Conservation (phyloP, 2,113 vertebrate genomes). For the Lutjanus erythropterus region DNA sequence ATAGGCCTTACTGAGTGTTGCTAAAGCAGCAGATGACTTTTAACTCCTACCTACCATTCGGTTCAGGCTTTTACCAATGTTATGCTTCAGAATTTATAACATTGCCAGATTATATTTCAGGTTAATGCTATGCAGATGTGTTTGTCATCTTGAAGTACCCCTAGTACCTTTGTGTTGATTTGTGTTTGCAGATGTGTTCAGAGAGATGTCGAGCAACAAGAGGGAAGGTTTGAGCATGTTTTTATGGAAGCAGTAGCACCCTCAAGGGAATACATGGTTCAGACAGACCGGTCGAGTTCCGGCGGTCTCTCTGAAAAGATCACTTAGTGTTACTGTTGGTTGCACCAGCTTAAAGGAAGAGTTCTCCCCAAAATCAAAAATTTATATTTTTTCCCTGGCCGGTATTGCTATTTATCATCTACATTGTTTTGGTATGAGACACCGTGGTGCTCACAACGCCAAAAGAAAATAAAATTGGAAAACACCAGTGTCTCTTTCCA, state of each 20-base stretch:
- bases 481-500: no score
- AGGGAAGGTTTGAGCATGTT: conserved; percentile 44
- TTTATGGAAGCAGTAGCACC: conserved; percentile 53
- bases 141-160: conserved; percentile 61
- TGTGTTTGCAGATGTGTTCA: conserved; percentile 42
- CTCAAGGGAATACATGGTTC: conserved; percentile 8
- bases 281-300: not conserved
- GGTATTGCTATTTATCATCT: no score
- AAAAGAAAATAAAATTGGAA: no score
- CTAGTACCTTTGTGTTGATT: conserved; percentile 51
- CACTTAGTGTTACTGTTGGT: conserved; percentile 15
- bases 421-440: no score
- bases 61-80: conserved; percentile 65
- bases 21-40: conserved; percentile 63
- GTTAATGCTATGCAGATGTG: conserved; percentile 77
- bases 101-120: conserved; percentile 67
- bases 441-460: no score
- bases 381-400: no score
- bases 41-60: conserved; percentile 55
- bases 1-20: conserved; percentile 68
- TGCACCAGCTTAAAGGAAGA: conserved; percentile 38
- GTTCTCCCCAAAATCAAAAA: no score
- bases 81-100: conserved; percentile 61
- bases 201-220: conserved; percentile 37
- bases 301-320: not conserved